Base-by-base conservation (phyloP, 2,113 vertebrate genomes). In the Coturnix japonica region DNA sequence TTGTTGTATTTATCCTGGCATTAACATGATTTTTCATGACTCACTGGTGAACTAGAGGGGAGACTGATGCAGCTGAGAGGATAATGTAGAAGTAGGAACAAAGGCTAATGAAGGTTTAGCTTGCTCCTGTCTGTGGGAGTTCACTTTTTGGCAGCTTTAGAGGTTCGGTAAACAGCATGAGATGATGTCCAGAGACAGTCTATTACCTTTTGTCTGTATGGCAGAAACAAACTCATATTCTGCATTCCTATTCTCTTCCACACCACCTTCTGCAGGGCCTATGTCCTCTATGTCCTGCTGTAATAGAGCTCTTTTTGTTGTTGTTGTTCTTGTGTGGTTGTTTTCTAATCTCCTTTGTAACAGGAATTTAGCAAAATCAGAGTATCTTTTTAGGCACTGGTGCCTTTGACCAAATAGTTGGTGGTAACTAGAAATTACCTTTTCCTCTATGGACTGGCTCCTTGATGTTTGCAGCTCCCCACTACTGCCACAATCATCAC, bases 81-180 rank as follows among this genome's bases (percentile, higher is more conserved):
- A 25, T 0, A 0, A 31, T 20, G 16, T 31, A 35, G 28, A 30
- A 65, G 10, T 33, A 23, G 8, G 23, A 61, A 18, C 21, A 51
- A 61, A 6, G 7, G 28, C 22, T 35, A 20, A 3, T 3, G 14
- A 37, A 70, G 15, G 28, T 39, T 11, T 56, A 26, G 39, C 44
- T 75, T 79, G 6, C 10, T 61, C 20, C 22, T 6, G 1, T 17
- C 39, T 41, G 12, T 49, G 20, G 17, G 25, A 44, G 8, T 16
- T 17, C 35, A 64, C 23, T 70, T 49, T 47, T 56, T 56, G 60
- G 6, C 19, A 74, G 43, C 17, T 70, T 57, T n/a, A 65, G 49
- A 17, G 9, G 15, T 39, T 56, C 22, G 33, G 11, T 37, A 39
- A 82, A 26, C 10, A 46, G 43, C 9, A 17, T 25, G 31, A 89